Evolutionary conservation across 2,888 invertebrate genomes (phyloP), one percentile per base, ranked within the genome.

Genomic region (Dynastes maya): DNA sequence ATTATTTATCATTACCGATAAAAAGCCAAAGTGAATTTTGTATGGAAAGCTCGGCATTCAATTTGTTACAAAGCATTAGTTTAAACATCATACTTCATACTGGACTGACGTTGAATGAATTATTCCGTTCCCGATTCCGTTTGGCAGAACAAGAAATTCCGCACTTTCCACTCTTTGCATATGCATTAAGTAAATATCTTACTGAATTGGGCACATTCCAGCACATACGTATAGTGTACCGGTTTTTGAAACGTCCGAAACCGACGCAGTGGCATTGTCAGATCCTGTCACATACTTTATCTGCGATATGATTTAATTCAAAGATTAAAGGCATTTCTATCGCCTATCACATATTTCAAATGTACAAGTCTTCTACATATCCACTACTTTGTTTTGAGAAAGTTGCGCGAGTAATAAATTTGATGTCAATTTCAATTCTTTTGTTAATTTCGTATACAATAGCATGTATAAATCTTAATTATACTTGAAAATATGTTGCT

Each of bases 101-200:
- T 71, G 37, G 55, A 37, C 68, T 51, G 53, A 70, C 68, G 27
- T 53, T 27, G 53, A 58, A n/a, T 71, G 58, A 71, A 37, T 58
- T 71, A 71, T 53, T 13, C 22, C 16, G 37, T 40, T 58, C 55
- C 16, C 11, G 58, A 53, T 71, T 71, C 49, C 71, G 58, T 58
- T 55, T 55, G 58, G 40, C 40, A 16, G 9, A 37, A 27, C 37
- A 40, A 71, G 40, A 58, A 68, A 51, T 51, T 13, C 51, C 32
- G n/a, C 58, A 67, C 16, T 45, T 6, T 16, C 16, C 58, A 29
- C 37, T 71, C 22, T 71, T 71, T 51, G 68, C 29, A 40, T 67
- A 68, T 68, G 68, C 51, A 68, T 51, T 67, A 68, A 51, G 68
- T 27, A 49, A 68, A 51, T 68, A 29, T 68, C 68, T 68, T 51